These are phyloP conservation scores for Heteromormyrus szaboi DNA, from an alignment of 2,797 vertebrate genomes.

Conservation along the genomic window DNA sequence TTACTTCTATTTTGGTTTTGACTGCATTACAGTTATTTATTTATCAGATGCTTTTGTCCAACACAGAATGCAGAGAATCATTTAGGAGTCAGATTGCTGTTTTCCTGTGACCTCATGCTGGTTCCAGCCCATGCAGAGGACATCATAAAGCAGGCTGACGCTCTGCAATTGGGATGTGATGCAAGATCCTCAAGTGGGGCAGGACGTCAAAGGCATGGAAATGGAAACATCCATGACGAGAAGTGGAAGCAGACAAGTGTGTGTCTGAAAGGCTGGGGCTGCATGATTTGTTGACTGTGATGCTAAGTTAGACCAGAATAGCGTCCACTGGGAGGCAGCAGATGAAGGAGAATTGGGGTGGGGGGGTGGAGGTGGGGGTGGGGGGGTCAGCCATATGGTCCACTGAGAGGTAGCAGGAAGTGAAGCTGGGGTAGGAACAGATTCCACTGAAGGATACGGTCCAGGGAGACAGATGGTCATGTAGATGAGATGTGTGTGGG, in stretches of 20 bases:
- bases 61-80: neutral
- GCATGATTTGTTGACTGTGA: neutral
- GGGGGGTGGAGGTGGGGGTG: neutral
- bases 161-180: neutral
- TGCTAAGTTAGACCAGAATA: neutral
- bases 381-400: neutral
- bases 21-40: neutral
- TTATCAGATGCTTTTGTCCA: neutral
- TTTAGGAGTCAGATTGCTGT: neutral
- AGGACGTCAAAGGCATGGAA: neutral
- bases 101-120: neutral
- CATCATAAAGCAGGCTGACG: neutral
- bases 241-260: neutral
- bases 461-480: constrained; percentile 9
- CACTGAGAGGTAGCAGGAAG: neutral
- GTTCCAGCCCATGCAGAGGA: neutral
- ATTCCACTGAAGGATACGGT: constrained; percentile 42
- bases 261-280: neutral
- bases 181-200: neutral
- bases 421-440: constrained; percentile 44
- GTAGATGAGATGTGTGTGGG: neutral
- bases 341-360: neutral
- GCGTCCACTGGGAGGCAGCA: neutral
- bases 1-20: neutral
- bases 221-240: neutral